Conservation (phyloP, 2,888 invertebrate species). For the Psylliodes chrysocephalus region DNA sequence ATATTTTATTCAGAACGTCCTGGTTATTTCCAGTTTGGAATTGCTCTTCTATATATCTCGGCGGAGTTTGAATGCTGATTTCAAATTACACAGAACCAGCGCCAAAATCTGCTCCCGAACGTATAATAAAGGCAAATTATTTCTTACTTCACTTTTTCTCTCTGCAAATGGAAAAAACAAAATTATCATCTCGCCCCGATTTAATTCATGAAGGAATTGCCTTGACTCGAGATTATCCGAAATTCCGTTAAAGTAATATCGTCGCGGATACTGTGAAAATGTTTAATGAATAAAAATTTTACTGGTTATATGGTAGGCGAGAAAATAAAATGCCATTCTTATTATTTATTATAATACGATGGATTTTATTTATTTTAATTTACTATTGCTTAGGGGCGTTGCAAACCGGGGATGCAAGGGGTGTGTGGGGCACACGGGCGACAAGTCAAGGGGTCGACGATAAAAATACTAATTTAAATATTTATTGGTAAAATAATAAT, state of each 20-base stretch:
- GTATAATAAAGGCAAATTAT: constrained; percentile 41
- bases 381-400: too few relatives aligned
- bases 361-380: too few relatives aligned
- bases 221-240: constrained; percentile 7
- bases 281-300: constrained; percentile 5
- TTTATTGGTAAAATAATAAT: too few relatives aligned
- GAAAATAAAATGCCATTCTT: too few relatives aligned
- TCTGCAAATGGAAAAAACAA: constrained; percentile 36
- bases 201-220: constrained; percentile 22
- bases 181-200: constrained; percentile 38
- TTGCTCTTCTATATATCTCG: constrained; percentile 54
- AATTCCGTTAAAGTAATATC: constrained; percentile 1
- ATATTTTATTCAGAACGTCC: constrained; percentile 61
- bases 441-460: too few relatives aligned
- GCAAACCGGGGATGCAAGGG: too few relatives aligned
- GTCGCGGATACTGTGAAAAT: neutral
- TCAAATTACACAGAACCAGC: constrained; percentile 42
- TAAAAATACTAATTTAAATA: too few relatives aligned
- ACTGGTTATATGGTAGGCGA: neutral
- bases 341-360: too few relatives aligned
- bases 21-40: constrained; percentile 58
- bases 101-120: constrained; percentile 35
- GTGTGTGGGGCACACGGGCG: too few relatives aligned
- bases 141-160: constrained; percentile 40
- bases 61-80: constrained; percentile 53